Evolutionary conservation across 2,888 invertebrate genomes (phyloP).

Genomic region (Pseudeuparius sepicola): DNA sequence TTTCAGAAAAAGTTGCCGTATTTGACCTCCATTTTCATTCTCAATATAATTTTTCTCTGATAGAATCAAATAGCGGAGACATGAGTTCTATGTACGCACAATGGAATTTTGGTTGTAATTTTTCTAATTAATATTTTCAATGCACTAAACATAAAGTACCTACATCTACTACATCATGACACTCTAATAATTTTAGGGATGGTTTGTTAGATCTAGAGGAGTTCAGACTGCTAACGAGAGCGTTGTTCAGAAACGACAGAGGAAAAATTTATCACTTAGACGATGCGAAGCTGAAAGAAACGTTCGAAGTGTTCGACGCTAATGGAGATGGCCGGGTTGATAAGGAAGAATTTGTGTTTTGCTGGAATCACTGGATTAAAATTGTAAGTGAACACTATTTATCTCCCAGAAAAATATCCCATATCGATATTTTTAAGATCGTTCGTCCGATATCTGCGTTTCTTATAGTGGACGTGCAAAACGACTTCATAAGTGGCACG

Average conservation of each 20-base stretch:
- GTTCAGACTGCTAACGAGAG: constrained; percentile 73
- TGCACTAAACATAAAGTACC: too few species aligned
- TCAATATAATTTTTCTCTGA: too few species aligned
- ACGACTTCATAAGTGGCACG: constrained; percentile 93
- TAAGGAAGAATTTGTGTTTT: constrained; percentile 72
- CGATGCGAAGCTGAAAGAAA: constrained; percentile 58
- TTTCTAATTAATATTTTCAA: too few species aligned
- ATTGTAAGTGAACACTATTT: constrained; percentile 47
- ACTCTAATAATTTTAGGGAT: constrained; percentile 48
- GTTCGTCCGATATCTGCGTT: constrained; percentile 81
- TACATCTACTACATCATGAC: background rate
- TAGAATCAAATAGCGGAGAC: too few species aligned
- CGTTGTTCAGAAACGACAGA: constrained; percentile 75
- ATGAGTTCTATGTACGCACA: too few species aligned
- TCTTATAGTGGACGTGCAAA: constrained; percentile 93
- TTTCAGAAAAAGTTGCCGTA: too few species aligned
- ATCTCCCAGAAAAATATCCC: background rate
- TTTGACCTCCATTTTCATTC: too few species aligned
- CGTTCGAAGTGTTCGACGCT: constrained; percentile 73
- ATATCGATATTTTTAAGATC: constrained; percentile 55
- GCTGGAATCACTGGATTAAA: constrained; percentile 89
- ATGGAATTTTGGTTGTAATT: too few species aligned
- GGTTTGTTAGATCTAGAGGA: constrained; percentile 66
- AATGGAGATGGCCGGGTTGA: constrained; percentile 69
- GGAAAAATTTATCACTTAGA: constrained; percentile 74